Base-by-base conservation (phyloP, 2,797 vertebrate species). In the Ceryle rudis region DNA sequence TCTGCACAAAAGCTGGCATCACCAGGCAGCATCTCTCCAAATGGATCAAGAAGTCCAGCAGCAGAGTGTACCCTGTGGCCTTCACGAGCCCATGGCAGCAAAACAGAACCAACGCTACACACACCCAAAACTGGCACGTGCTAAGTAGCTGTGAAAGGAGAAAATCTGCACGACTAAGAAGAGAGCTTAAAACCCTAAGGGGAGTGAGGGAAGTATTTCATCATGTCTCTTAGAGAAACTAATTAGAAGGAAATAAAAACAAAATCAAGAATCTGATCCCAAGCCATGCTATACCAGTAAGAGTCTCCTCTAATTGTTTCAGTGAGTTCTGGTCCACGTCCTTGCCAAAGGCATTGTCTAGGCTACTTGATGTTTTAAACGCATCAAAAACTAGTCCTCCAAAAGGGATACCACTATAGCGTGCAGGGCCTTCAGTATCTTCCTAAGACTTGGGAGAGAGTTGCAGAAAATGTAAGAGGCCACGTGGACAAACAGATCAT, bases 61-160 rank as follows among this genome's bases (percentile, higher is more conserved):
- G 60, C 41, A 58, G 25, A 67, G 7, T 2, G 9, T 5, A 44
- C 8, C 26, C 52, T 1, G 0, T 0, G 28, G 21, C 12, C 20
- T n/a, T 10, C 16, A 26, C 0, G 5, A 55, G 28, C 42, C 67
- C 58, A 20, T 6, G 0, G 8, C 46, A 66, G 52, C 67, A 54
- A 25, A 80, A 52, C 61, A 52, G 64, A 81, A 57, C 52, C 20
- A 10, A 60, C 23, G 23, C 6, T 20, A 74, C 51, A 21, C 44
- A 25, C 28, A 8, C 28, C 35, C 51, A 25, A 11, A 55, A 55
- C 31, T 6, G 26, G 57, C 71, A 52, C 6, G 0, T 11, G 57
- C 61, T 15, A 67, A 58, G 58, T 5, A 26, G 57, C n/a, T 11
- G 1, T 7, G 29, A 60, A 54, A 66, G 58, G 19, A 83, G 41